A percentile compares a stretch with the other conserved stretches of the same genome.
These are phyloP conservation scores for Phataginus tricuspis DNA, from an alignment of 2,797 vertebrate genomes.

Conservation along the genomic window DNA sequence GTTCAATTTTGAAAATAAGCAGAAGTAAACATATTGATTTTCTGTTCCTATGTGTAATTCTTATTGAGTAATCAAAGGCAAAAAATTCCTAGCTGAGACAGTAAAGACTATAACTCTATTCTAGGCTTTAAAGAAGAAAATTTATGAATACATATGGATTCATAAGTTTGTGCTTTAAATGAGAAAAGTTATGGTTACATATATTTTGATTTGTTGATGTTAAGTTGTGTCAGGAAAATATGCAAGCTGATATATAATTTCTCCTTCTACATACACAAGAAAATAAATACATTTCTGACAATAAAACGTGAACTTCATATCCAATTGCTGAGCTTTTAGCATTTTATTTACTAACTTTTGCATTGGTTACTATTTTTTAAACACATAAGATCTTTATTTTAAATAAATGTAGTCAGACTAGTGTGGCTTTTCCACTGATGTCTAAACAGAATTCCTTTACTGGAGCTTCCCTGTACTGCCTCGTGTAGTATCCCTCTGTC, in stretches of 20 bases:
- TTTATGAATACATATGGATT: constrained; percentile 40
- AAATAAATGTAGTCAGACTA: constrained; percentile 21
- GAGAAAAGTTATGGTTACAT: constrained; percentile 30
- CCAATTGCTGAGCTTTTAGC: constrained; percentile 25
- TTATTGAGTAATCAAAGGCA: constrained; percentile 77
- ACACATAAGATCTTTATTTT: not conserved
- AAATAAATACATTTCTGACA: constrained; percentile 46
- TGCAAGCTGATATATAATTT: constrained; percentile 52
- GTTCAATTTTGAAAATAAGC: constrained; percentile 84
- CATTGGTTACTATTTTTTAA: constrained; percentile 47
- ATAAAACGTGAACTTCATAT: not conserved
- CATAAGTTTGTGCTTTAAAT: constrained; percentile 52
- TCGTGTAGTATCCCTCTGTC: not conserved
- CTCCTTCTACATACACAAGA: constrained; percentile 2
- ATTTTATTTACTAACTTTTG: constrained; percentile 38
- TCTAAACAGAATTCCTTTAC: constrained; percentile 30
- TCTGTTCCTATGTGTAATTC: constrained; percentile 82
- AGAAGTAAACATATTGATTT: constrained; percentile 84
- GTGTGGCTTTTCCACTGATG: not conserved
- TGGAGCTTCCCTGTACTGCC: not conserved
- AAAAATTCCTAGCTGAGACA: constrained; percentile 53
- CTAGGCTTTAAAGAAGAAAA: constrained; percentile 41
- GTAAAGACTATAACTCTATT: constrained; percentile 75
- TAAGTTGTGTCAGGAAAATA: constrained; percentile 68
- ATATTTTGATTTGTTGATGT: constrained; percentile 48